Conservation (phyloP, 2,797 vertebrate genomes). For the Malacoctenus gilli region DNA sequence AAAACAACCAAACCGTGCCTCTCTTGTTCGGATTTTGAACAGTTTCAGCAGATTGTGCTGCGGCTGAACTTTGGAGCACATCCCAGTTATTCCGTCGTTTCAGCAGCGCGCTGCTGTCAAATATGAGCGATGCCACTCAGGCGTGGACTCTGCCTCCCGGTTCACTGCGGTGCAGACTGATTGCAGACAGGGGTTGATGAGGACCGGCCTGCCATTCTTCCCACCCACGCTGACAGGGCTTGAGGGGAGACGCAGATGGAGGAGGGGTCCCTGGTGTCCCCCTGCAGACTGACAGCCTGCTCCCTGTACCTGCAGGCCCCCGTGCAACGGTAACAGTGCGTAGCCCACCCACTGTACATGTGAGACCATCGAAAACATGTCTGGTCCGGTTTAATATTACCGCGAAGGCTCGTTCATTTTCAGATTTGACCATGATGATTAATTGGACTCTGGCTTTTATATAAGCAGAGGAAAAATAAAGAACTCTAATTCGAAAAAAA, state of each 20-base stretch:
- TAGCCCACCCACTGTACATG: conserved; percentile 44
- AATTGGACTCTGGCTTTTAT: not conserved
- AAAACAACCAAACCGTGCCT: not conserved
- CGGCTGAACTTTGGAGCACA: conserved; percentile 23
- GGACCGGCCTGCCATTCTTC: conserved; percentile 26
- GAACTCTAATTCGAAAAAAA: too few species aligned
- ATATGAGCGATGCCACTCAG: conserved; percentile 14
- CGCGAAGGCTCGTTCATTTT: conserved; percentile 6
- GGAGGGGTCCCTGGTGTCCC: conserved; percentile 30
- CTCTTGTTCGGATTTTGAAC: conserved; percentile 6
- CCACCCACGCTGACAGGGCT: conserved; percentile 33
- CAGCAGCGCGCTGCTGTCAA: not conserved
- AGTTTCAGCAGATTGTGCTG: conserved; percentile 9
- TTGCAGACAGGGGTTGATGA: conserved; percentile 15
- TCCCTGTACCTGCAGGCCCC: conserved; percentile 9
- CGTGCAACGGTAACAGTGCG: conserved; percentile 9
- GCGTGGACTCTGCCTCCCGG: conserved; percentile 10
- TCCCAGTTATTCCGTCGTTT: conserved; percentile 23
- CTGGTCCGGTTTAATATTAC: not conserved
- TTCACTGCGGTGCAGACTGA: conserved; percentile 20
- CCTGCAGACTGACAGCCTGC: conserved; percentile 30
- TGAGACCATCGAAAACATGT: conserved; percentile 17
- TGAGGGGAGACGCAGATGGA: conserved; percentile 18
- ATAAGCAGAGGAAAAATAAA: too few species aligned
- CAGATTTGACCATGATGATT: not conserved